phyloP scores from a whole-genome alignment of 2,113 vertebrate genomes.

The Apodemus speciosus region DNA sequence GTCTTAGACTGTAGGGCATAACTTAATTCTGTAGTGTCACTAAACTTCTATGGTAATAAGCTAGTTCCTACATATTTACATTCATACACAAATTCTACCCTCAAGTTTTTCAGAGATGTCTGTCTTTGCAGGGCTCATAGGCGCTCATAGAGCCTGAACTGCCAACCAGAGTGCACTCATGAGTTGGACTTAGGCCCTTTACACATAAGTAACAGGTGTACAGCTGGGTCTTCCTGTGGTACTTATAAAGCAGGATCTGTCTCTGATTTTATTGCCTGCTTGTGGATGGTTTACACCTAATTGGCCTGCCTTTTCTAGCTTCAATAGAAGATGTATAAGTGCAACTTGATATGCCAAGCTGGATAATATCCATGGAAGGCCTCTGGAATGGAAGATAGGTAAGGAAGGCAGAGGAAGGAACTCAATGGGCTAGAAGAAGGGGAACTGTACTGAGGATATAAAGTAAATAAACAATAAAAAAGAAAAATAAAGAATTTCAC shows the following conservation, averaged over 20 bases:
- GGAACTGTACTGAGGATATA: neutral
- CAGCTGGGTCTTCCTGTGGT: too few species aligned
- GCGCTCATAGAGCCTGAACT: too few species aligned
- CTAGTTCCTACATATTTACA: neutral
- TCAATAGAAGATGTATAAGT: too few species aligned
- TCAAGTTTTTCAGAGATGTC: neutral
- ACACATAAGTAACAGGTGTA: too few species aligned
- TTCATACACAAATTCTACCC: neutral
- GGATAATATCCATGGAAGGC: too few species aligned
- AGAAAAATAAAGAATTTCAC: neutral
- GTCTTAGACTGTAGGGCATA: neutral
- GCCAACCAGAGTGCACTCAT: too few species aligned
- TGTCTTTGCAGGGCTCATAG: neutral
- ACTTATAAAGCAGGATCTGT: too few species aligned
- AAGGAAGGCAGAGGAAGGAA: neutral
- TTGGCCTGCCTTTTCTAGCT: too few species aligned
- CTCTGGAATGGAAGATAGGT: neutral
- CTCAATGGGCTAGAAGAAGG: neutral
- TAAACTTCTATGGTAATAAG: neutral
- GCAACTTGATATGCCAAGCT: too few species aligned
- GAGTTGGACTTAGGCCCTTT: too few species aligned
- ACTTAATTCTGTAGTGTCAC: neutral
- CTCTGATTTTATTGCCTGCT: too few species aligned
- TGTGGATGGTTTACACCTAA: too few species aligned
- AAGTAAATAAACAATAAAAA: neutral